Evolutionary conservation across 2,888 invertebrate species (phyloP), one percentile per base, ranked within the genome.

Genomic region (Thelaira solivaga): DNA sequence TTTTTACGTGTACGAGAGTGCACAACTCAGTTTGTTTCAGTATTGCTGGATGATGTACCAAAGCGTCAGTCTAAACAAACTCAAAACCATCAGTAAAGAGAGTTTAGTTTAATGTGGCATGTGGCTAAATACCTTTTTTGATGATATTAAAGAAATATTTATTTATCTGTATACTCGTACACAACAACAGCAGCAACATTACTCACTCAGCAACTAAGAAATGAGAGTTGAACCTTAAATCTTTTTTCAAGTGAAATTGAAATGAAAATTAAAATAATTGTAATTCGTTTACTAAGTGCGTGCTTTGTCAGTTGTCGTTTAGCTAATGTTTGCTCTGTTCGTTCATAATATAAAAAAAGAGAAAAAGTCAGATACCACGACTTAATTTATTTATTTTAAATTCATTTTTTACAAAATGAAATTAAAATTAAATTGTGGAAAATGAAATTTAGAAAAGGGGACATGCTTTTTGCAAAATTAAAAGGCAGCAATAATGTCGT

Each of bases 191-290:
- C n/a, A n/a, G 5, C 34, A 29, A 34, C 47, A 34, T 34, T 22
- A n/a, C n/a, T n/a, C n/a, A n/a, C 10, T 29, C 45, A 64, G 20
- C 55, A 55, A 29, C 53, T 47, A 20, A 43, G 13, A 62, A 69
- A 64, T 57, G n/a, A 62, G 7, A 68, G 41, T 6, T 64, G 13
- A 69, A 71, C n/a, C 51, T 59, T 22, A 59, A 69, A 71, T 53
- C 45, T 59, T 65, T 61, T 59, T 65, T 61, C 4, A 59, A 76
- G 53, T 61, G 53, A 71, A 75, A 69, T 76, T 75, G 31, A 55
- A 67, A 74, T 67, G 43, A 13, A 61, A 76, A 64, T 51, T 41
- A 43, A 69, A 41, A 16, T 43, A 59, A 59, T 20, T 47, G 10
- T 57, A 16, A 29, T 22, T 29, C 43, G 8, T 20, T 68, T 43